Percentiles rank a stretch among this genome's conserved stretches.
These are phyloP conservation scores for Carassius auratus DNA, from an alignment of 2,113 vertebrate species.

Conservation along the genomic window DNA sequence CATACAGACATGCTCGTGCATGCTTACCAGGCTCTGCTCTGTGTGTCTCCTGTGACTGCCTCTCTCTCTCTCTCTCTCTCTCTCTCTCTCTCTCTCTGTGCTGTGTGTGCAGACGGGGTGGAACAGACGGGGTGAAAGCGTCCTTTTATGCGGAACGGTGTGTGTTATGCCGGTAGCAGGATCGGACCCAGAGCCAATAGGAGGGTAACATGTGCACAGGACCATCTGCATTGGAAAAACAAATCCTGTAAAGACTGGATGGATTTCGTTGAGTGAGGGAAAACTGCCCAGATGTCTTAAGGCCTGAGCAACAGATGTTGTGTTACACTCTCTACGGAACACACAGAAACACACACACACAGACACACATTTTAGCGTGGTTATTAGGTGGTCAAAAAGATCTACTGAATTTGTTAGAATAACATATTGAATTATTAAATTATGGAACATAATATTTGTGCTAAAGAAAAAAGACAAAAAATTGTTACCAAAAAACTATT, in stretches of 20 bases:
- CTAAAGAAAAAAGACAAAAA: neutral
- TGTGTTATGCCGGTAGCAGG: conserved; percentile 56
- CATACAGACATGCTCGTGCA: neutral
- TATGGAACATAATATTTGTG: neutral
- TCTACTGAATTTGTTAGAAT: no score
- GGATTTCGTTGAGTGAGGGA: conserved; percentile 66
- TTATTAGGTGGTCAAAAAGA: no score
- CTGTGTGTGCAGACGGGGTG: conserved; percentile 38
- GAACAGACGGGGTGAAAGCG: conserved; percentile 43
- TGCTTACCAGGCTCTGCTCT: conserved; percentile 3
- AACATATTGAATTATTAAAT: neutral
- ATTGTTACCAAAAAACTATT: neutral
- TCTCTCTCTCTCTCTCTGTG: neutral
- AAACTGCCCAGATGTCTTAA: conserved; percentile 69
- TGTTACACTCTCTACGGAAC: conserved; percentile 49
- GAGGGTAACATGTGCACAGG: conserved; percentile 72
- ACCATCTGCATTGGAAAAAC: conserved; percentile 81
- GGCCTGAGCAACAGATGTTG: conserved; percentile 71
- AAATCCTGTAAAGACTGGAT: conserved; percentile 78
- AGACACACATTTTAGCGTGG: neutral
- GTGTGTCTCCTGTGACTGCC: neutral
- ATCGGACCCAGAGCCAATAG: conserved; percentile 69
- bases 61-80: neutral
- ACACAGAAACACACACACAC: conserved; percentile 22
- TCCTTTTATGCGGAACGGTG: conserved; percentile 67